A percentile compares a stretch with the other conserved stretches of the same genome.
Evolutionary conservation across 92 coral and sea anemone species (phyloP).

Genomic region (Virgularia gustaviana): DNA sequence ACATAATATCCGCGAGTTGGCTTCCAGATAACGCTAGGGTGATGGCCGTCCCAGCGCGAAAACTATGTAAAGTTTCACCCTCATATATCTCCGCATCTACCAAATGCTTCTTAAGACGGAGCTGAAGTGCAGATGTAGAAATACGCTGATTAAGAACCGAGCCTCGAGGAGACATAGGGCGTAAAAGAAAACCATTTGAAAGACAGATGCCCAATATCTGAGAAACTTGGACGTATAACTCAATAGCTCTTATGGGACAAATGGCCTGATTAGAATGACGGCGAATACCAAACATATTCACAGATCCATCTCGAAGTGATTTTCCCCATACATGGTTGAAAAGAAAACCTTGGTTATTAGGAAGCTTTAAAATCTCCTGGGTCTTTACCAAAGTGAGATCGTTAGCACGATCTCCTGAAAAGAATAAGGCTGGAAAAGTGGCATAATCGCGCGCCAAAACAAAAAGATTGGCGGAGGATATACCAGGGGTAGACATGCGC

Average conservation of each 20-base stretch:
- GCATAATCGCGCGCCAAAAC: conserved; percentile 32
- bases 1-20: conserved; percentile 38
- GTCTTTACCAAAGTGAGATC: conserved; percentile 15
- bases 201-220: conserved; percentile 1
- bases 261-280: conserved; percentile 23
- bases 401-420: conserved; percentile 18
- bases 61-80: conserved; percentile 39
- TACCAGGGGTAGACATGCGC: no score
- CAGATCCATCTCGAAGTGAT: conserved; percentile 22
- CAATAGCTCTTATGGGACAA: conserved; percentile 23
- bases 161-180: neutral
- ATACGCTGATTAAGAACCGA: conserved; percentile 7
- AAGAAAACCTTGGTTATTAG: conserved; percentile 26
- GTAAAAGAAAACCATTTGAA: neutral
- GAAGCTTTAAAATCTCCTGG: conserved; percentile 36
- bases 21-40: conserved; percentile 37
- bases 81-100: conserved; percentile 1
- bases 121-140: neutral
- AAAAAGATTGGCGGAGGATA: neutral
- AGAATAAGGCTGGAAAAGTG: conserved; percentile 6
- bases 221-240: conserved; percentile 11
- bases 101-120: no score
- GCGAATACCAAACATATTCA: conserved; percentile 23
- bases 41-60: conserved; percentile 38
- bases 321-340: conserved; percentile 38